These are phyloP conservation scores for Saimiri boliviensis DNA, from an alignment of 2,113 vertebrate species.

Conservation along the genomic window DNA sequence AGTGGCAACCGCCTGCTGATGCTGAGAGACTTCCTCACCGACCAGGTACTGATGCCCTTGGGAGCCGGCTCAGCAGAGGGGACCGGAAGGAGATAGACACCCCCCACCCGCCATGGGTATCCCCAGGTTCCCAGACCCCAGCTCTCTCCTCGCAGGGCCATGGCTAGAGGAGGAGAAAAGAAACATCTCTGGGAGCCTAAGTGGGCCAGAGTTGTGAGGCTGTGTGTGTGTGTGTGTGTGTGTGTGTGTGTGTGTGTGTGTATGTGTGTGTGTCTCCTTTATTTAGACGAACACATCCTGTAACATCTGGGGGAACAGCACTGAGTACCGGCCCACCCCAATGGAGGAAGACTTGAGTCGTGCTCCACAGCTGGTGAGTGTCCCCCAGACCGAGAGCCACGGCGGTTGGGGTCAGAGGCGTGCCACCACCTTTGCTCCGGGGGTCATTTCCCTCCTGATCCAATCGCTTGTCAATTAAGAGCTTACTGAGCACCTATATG, in stretches of 20 bases:
- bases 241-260: too few relatives aligned
- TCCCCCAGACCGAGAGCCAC: too few relatives aligned
- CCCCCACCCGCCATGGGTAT: too few relatives aligned
- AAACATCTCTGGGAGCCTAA: rapidly evolving
- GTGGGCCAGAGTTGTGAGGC: not conserved
- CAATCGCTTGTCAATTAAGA: not conserved
- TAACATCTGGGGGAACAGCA: slow-evolving; percentile 83
- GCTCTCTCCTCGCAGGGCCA: not conserved
- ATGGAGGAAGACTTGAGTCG: slow-evolving; percentile 87
- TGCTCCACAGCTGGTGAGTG: slow-evolving; percentile 88
- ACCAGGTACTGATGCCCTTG: slow-evolving; percentile 82
- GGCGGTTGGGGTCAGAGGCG: not conserved
- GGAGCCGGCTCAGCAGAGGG: not conserved
- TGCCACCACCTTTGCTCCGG: rapidly evolving
- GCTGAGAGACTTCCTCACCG: slow-evolving; percentile 82
- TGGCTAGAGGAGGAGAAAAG: not conserved
- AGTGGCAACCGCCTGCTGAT: slow-evolving; percentile 88
- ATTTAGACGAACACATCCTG: slow-evolving; percentile 76
- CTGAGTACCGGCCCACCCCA: slow-evolving; percentile 78
- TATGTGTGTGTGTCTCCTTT: not conserved
- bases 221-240: too few relatives aligned
- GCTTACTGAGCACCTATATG: not conserved
- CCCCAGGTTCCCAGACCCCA: not conserved
- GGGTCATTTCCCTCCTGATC: not conserved
- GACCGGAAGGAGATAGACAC: not conserved